Evolutionary conservation across 64 coral and sea anemone genomes (phyloP).

Genomic region (Actinia equina): DNA sequence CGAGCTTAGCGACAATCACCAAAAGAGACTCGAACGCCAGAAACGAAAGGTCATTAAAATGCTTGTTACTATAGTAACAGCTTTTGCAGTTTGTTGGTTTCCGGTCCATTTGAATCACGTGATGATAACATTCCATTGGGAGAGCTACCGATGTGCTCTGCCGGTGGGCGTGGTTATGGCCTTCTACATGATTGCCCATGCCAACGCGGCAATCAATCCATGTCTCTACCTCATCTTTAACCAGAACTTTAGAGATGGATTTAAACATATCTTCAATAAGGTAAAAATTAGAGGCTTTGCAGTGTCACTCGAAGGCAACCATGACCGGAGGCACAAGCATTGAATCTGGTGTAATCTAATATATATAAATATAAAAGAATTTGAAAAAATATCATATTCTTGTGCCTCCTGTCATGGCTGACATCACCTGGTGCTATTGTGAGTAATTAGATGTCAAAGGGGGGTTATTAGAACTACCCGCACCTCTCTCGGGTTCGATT

Average conservation of each 20-base stretch:
- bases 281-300: not conserved
- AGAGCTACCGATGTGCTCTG: not conserved
- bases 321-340: too few relatives aligned
- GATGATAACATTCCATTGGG: conserved; percentile 45
- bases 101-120: conserved; percentile 83
- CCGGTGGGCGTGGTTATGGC: not conserved
- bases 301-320: too few relatives aligned
- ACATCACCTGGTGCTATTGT: too few relatives aligned
- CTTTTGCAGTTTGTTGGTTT: conserved; percentile 84
- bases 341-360: too few relatives aligned
- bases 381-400: too few relatives aligned
- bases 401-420: too few relatives aligned
- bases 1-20: conserved; percentile 66
- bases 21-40: conserved; percentile 64
- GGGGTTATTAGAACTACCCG: too few relatives aligned
- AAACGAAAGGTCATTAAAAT: conserved; percentile 79
- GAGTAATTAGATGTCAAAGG: too few relatives aligned
- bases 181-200: conserved; percentile 24
- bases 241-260: conserved; percentile 30
- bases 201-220: conserved; percentile 47
- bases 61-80: conserved; percentile 75
- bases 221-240: conserved; percentile 57
- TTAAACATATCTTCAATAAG: conserved; percentile 27
- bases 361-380: too few relatives aligned
- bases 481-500: too few relatives aligned